phyloP scores from a whole-genome alignment of 2,797 vertebrate species.

The Callimico goeldii region DNA sequence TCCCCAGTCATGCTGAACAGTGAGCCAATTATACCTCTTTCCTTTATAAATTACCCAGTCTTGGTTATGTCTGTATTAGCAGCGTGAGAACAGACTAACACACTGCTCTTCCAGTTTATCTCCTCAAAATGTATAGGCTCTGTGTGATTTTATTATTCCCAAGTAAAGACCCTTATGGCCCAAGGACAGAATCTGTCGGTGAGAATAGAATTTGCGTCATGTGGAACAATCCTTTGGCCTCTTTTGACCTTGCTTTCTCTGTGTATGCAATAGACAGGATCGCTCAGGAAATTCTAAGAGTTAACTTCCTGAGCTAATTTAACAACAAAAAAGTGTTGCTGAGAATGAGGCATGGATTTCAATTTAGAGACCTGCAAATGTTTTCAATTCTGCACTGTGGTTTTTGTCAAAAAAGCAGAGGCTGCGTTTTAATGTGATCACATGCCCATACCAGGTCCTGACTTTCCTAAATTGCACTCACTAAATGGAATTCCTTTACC shows the following conservation, averaged over 20 bases:
- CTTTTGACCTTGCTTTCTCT: background rate
- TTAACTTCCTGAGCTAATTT: slow-evolving; percentile 37
- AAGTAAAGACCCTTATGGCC: background rate
- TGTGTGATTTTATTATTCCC: background rate
- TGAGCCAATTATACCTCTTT: background rate
- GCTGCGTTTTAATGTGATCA: slow-evolving; percentile 59
- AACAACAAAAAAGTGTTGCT: background rate
- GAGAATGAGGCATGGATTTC: background rate
- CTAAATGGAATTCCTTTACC: slow-evolving; percentile 64
- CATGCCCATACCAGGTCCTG: slow-evolving; percentile 52
- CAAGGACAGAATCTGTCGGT: background rate
- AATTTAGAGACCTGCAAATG: background rate
- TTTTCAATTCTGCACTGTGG: slow-evolving; percentile 28
- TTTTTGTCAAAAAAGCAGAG: slow-evolving; percentile 57
- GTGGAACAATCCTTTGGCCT: background rate
- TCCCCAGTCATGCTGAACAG: background rate
- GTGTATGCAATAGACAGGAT: background rate
- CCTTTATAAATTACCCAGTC: background rate
- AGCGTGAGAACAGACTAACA: background rate
- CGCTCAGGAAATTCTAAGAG: background rate
- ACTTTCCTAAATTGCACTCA: slow-evolving; percentile 67
- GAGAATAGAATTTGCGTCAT: background rate
- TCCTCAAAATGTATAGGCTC: background rate
- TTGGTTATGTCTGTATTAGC: background rate
- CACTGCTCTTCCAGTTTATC: background rate